Evolutionary conservation across 2,888 invertebrate genomes (phyloP).

Genomic region (Drosophila formosana): DNA sequence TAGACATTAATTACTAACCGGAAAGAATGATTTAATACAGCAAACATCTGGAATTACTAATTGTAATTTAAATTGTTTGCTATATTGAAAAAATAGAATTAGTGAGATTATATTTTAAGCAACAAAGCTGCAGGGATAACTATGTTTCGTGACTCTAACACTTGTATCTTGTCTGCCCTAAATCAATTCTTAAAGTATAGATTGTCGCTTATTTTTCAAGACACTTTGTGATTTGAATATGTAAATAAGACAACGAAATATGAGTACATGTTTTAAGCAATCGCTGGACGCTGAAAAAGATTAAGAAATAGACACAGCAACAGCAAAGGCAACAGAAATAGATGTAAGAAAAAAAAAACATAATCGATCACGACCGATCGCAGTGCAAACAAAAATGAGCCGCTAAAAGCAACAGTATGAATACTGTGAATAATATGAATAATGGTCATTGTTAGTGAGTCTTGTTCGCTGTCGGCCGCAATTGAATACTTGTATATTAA

Average conservation of each 20-base stretch:
- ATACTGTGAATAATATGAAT: slow-evolving; percentile 41
- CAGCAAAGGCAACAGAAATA: slow-evolving; percentile 8
- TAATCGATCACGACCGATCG: slow-evolving; percentile 77
- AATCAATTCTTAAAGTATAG: too few relatives aligned
- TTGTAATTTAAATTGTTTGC: too few relatives aligned
- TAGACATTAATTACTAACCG: too few relatives aligned
- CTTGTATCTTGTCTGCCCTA: too few relatives aligned
- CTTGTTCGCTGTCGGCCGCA: slow-evolving; percentile 10
- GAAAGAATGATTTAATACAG: too few relatives aligned
- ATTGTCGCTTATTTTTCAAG: not conserved
- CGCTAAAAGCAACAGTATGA: slow-evolving; percentile 35
- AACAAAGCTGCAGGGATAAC: too few relatives aligned
- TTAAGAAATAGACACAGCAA: slow-evolving; percentile 7
- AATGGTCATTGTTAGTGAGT: slow-evolving; percentile 49
- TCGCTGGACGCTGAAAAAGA: slow-evolving; percentile 12
- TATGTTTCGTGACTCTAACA: too few relatives aligned
- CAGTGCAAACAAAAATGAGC: slow-evolving; percentile 50
- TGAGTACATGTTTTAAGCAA: slow-evolving; percentile 8
- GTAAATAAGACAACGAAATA: slow-evolving; percentile 4
- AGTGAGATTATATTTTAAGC: too few relatives aligned
- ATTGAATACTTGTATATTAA: slow-evolving; percentile 19
- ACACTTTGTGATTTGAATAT: slow-evolving; percentile 6
- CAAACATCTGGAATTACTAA: too few relatives aligned
- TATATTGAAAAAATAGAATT: too few relatives aligned
- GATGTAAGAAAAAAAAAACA: slow-evolving; percentile 21